Conservation (phyloP, 2,797 vertebrate species). For the Acanthurus leucopareius region DNA sequence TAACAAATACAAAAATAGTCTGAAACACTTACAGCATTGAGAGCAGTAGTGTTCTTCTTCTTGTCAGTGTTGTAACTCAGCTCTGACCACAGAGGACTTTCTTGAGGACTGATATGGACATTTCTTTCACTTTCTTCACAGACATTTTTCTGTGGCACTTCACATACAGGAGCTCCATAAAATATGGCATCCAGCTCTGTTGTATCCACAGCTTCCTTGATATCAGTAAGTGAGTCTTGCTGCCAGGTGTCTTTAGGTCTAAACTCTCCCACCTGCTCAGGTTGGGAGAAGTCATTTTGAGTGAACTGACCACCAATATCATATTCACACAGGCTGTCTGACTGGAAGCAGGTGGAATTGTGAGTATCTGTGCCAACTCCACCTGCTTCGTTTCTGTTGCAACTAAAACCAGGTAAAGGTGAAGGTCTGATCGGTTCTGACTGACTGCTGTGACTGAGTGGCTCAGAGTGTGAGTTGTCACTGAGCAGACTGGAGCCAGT, state of each 20-base stretch:
- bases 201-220: slow-evolving; percentile 66
- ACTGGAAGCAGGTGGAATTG: slow-evolving; percentile 39
- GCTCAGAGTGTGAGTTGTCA: slow-evolving; percentile 75
- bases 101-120: slow-evolving; percentile 32
- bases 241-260: slow-evolving; percentile 50
- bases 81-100: slow-evolving; percentile 62
- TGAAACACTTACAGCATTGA: slow-evolving; percentile 91
- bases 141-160: slow-evolving; percentile 45
- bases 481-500: slow-evolving; percentile 81
- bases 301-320: slow-evolving; percentile 28
- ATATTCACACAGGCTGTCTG: slow-evolving; percentile 48
- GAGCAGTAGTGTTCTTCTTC: slow-evolving; percentile 88
- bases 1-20: slow-evolving; percentile 1
- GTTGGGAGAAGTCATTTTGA: slow-evolving; percentile 32
- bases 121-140: slow-evolving; percentile 55
- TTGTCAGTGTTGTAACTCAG: slow-evolving; percentile 80
- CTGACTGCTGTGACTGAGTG: slow-evolving; percentile 76
- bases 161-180: slow-evolving; percentile 49
- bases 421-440: slow-evolving; percentile 70
- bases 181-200: slow-evolving; percentile 76
- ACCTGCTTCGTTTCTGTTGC: slow-evolving; percentile 41
- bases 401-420: slow-evolving; percentile 40
- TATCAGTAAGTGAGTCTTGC: slow-evolving; percentile 49
- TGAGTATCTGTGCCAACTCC: slow-evolving; percentile 24
- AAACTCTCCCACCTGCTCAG: slow-evolving; percentile 38